phyloP scores from a whole-genome alignment of 2,113 vertebrate species.

The Pachyramphus minor region DNA sequence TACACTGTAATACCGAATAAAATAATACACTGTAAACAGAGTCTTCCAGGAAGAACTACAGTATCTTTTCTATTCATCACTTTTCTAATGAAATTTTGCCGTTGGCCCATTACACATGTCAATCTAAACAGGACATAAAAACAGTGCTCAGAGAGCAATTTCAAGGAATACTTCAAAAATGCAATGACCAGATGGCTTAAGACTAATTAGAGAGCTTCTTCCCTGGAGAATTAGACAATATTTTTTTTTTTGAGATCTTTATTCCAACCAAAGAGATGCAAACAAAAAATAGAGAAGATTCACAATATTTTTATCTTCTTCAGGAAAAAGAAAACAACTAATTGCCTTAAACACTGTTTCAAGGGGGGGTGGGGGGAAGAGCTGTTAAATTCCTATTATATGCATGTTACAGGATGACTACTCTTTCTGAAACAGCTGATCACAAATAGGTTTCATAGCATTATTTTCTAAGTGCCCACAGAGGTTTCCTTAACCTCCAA shows the following conservation, averaged over 20 bases:
- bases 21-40: neutral
- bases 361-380: rapidly evolving
- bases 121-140: neutral
- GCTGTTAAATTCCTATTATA: neutral
- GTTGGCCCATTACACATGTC: neutral
- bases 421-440: neutral
- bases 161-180: neutral
- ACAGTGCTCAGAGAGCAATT: neutral
- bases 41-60: neutral
- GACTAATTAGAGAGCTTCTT: neutral
- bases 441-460: neutral
- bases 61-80: neutral
- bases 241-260: neutral
- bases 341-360: neutral
- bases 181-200: neutral
- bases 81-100: neutral
- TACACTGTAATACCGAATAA: neutral
- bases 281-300: neutral
- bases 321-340: neutral
- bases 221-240: neutral
- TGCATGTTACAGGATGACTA: neutral
- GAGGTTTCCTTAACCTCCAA: neutral
- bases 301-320: neutral
- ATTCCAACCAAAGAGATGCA: neutral
- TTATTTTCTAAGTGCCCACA: neutral